Evolutionary conservation across 2,888 invertebrate species (phyloP).

Genomic region (Phortica okadai): DNA sequence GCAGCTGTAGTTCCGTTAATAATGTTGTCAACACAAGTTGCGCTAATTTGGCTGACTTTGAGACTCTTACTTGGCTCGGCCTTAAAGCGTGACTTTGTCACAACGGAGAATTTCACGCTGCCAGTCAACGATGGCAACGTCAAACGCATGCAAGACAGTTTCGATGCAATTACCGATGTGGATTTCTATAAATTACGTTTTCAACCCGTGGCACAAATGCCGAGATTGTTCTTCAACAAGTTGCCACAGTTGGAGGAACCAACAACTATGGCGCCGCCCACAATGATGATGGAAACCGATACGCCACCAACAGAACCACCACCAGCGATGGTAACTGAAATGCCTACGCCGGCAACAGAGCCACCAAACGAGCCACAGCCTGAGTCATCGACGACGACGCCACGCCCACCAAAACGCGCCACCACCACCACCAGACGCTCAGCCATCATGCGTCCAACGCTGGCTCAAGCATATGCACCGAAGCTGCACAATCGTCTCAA

Average conservation of each 20-base stretch:
- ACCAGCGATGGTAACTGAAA: conserved; percentile 45
- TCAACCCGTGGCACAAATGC: conserved; percentile 51
- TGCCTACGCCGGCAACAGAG: conserved; percentile 35
- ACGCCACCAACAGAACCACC: conserved; percentile 32
- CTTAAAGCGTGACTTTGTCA: conserved; percentile 58
- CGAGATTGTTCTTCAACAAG: conserved; percentile 58
- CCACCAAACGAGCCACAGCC: conserved; percentile 47
- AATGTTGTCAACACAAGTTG: conserved; percentile 68
- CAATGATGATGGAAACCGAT: conserved; percentile 39
- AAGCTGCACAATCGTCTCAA: conserved; percentile 63
- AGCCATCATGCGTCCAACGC: conserved; percentile 66
- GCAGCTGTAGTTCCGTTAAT: conserved; percentile 65
- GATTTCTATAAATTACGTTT: conserved; percentile 65
- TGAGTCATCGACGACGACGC: conserved; percentile 39
- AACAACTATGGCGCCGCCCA: background rate
- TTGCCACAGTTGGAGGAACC: conserved; percentile 57
- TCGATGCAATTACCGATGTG: conserved; percentile 50
- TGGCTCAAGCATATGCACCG: conserved; percentile 28
- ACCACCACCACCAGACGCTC: conserved; percentile 55
- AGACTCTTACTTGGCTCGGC: conserved; percentile 31
- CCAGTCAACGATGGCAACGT: conserved; percentile 30
- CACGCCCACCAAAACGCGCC: conserved; percentile 26
- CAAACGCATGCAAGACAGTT: conserved; percentile 39
- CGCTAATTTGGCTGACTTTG: conserved; percentile 62
- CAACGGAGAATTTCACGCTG: conserved; percentile 45